Base-by-base conservation (phyloP, 30 jellyfish, hydroid and myxozoan species). In the Pelagia noctiluca region DNA sequence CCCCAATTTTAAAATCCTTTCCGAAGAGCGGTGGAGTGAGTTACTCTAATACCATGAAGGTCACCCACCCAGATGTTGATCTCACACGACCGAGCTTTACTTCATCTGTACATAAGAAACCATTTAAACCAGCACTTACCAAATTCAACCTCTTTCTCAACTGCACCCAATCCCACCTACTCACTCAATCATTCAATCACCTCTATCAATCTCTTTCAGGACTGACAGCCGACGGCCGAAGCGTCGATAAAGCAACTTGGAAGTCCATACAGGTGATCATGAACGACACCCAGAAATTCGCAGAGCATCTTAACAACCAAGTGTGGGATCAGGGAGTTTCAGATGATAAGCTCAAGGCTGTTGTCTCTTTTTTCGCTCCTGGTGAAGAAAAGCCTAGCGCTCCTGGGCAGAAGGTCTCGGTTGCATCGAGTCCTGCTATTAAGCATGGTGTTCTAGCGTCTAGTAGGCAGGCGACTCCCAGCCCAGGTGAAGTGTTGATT, bases 251-350 rank as follows among this genome's bases (percentile, higher is more conserved):
- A 34, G 71, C 25, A 21, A 80, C 89, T 2, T 88, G 97, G 97
- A 88, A 88, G 70, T 54, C 97, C n/a, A 88, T 88, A 11, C 97
- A 88, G 64, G 88, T 61, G 48, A 80, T 88, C 42, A 88, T 88
- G 97, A 85, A 88, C 26, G 97, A 88, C 50, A 23, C 97, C 1
- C 97, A 88, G 71, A 88, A 88, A 19, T 88, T 88, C 72, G 75
- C 88, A 12, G 97, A 88, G 32, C 46, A 5, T 35, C 63, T 88
- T 42, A 71, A 88, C 89, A 88, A 70, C 38, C 76, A 65, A 18
- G 21, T 72, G 13, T 88, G 97, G 97, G 71, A 75, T 3, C 36
- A 71, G 19, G 97, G 93, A 1, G 24, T 88, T 19, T 53, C 97
- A 2, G 97, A 78, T n/a, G 97, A 88, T 13, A 61, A 79, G 10